These are phyloP conservation scores for Heterodera schachtii DNA, from an alignment of 1,140 invertebrate species.

Conservation along the genomic window DNA sequence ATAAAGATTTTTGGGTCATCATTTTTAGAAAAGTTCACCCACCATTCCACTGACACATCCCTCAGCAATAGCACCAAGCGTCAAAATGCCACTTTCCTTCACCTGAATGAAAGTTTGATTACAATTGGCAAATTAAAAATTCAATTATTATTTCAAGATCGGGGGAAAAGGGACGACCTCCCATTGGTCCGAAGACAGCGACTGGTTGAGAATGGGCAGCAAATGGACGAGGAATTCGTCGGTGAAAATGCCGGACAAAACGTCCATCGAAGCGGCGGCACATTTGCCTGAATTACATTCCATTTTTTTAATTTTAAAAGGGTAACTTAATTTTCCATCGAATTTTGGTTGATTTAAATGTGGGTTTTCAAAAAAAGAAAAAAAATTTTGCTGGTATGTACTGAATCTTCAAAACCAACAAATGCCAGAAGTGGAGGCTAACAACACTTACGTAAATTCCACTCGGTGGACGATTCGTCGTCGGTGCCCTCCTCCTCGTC, in stretches of 20 bases:
- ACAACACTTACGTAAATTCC: conserved; percentile 78
- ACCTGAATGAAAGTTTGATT: conserved; percentile 68
- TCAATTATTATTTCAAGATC: conserved; percentile 40
- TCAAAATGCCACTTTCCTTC: conserved; percentile 92
- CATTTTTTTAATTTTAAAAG: no score
- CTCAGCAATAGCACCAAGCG: conserved; percentile 96
- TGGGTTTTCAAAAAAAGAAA: no score
- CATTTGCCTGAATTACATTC: conserved; percentile 89
- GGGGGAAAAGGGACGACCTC: conserved; percentile 67
- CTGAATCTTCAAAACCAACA: no score
- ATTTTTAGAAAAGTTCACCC: neutral
- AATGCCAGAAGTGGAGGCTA: no score
- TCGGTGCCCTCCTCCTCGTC: conserved; percentile 78
- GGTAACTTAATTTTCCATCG: no score
- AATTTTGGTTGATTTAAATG: no score
- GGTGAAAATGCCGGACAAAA: conserved; percentile 92
- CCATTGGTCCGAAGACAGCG: conserved; percentile 92
- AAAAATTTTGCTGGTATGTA: no score
- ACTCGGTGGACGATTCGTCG: conserved; percentile 88
- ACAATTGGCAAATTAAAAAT: conserved; percentile 2
- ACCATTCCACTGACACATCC: conserved; percentile 96
- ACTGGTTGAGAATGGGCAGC: conserved; percentile 93
- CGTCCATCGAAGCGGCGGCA: conserved; percentile 94
- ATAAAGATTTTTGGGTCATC: conserved; percentile 61
- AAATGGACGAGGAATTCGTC: conserved; percentile 90